Evolutionary conservation across 2,888 invertebrate genomes (phyloP), one percentile per base, ranked within the genome.

Genomic region (Taphrorychus bicolor): DNA sequence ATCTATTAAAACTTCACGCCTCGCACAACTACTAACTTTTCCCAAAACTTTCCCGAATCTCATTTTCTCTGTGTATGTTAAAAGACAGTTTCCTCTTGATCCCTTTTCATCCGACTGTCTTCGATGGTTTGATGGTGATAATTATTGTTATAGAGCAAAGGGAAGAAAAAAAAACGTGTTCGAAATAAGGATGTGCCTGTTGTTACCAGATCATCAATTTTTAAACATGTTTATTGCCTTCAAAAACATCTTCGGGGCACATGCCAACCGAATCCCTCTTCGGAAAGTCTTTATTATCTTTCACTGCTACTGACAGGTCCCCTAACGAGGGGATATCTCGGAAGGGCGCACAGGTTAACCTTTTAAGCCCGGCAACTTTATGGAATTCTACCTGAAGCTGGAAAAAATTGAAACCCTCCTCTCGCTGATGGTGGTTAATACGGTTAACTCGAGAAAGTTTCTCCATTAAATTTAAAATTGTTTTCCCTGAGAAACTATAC

Each of bases 241-340:
- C 41, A 51, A 42, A 64, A 58, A 65, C 59, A 53, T 53, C 53
- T 59, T 52, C 45, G 45, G 32, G 22, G 41, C 45, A 19, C 22
- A 42, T 59, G 45, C 53, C 60, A 53, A 52, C n/a, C 19, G 53
- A 53, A 60, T 60, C 41, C 52, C 59, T 54, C 60, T 61, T 51
- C 19, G 19, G 45, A 60, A 66, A 57, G 66, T 61, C 66, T 56
- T 51, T 66, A 61, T 66, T 66, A 66, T 66, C 61, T 66, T 54
- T 57, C 57, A 57, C 57, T 66, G 66, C 41, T 42, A 51, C 51
- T 61, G 66, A 66, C 66, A 66, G 61, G 51, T 66, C 57, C 60
- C 57, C 54, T 61, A 66, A 66, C 60, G 52, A 66, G 57, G 66
- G 66, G 61, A 60, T 65, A 49, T 65, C 59, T 48, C 57, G 16